Evolutionary conservation across 2,113 vertebrate genomes (phyloP).

Genomic region (Embiotoca jacksoni): DNA sequence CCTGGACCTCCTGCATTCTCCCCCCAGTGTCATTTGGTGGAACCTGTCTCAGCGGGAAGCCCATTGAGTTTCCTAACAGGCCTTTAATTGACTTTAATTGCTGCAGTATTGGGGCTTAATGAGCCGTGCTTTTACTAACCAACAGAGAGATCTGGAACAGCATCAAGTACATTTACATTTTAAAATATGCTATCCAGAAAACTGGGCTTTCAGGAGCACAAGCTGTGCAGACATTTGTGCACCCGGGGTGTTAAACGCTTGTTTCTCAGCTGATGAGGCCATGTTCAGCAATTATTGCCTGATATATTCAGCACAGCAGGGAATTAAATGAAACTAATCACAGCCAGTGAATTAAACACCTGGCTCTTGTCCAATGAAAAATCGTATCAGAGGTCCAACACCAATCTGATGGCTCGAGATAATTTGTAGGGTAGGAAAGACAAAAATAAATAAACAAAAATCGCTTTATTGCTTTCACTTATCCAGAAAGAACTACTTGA

Average conservation of each 20-base stretch:
- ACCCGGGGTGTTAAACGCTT: slow-evolving; percentile 34
- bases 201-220: slow-evolving; percentile 28
- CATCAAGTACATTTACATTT: slow-evolving; percentile 38
- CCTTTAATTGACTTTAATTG: slow-evolving; percentile 71
- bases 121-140: slow-evolving; percentile 49
- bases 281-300: slow-evolving; percentile 10
- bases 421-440: too few species aligned
- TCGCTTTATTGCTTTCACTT: not conserved
- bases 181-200: slow-evolving; percentile 32
- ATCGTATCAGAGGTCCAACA: too few species aligned
- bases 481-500: not conserved
- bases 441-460: too few species aligned
- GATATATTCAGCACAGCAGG: not conserved
- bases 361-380: too few species aligned
- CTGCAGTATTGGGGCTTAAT: slow-evolving; percentile 58
- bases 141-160: slow-evolving; percentile 31
- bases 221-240: slow-evolving; percentile 32
- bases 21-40: slow-evolving; percentile 45
- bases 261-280: slow-evolving; percentile 24
- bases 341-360: not conserved
- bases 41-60: slow-evolving; percentile 43
- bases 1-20: slow-evolving; percentile 41
- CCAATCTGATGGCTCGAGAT: too few species aligned
- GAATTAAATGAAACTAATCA: slow-evolving; percentile 8
- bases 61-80: slow-evolving; percentile 35